Evolutionary conservation across 2,113 vertebrate species (phyloP).

Genomic region (Oreochromis niloticus): DNA sequence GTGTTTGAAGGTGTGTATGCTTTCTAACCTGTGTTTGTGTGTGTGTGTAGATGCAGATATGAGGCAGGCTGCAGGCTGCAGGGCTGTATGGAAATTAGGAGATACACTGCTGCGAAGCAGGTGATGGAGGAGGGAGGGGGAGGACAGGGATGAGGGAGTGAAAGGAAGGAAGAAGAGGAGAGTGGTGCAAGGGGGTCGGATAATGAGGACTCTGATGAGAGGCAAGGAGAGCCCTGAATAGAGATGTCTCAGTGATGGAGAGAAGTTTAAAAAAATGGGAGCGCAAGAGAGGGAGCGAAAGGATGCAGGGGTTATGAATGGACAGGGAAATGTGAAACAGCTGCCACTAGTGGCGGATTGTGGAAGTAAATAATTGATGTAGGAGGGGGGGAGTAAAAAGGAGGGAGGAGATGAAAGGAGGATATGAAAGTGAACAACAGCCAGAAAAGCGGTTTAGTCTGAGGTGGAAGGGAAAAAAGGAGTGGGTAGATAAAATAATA

Average conservation of each 20-base stretch:
- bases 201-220: constrained; percentile 56
- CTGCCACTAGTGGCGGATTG: constrained; percentile 52
- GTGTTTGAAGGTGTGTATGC: background rate
- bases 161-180: background rate
- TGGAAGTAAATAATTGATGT: constrained; percentile 39
- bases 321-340: constrained; percentile 39
- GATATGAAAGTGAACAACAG: background rate
- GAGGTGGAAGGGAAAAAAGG: background rate
- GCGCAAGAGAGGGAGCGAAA: background rate
- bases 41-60: background rate
- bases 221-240: constrained; percentile 25
- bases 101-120: constrained; percentile 59
- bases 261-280: background rate
- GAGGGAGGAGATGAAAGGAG: background rate
- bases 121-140: constrained; percentile 45
- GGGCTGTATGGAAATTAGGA: constrained; percentile 62
- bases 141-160: background rate
- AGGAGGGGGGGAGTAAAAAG: background rate
- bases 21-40: background rate
- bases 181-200: constrained; percentile 17
- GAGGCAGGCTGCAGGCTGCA: constrained; percentile 29
- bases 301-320: constrained; percentile 21
- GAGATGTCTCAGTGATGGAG: constrained; percentile 10
- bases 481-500: background rate
- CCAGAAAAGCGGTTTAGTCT: background rate